Percentiles rank a stretch among this genome's conserved stretches.
Conservation (phyloP, 2,113 vertebrate genomes). For the Jacana jacana region DNA sequence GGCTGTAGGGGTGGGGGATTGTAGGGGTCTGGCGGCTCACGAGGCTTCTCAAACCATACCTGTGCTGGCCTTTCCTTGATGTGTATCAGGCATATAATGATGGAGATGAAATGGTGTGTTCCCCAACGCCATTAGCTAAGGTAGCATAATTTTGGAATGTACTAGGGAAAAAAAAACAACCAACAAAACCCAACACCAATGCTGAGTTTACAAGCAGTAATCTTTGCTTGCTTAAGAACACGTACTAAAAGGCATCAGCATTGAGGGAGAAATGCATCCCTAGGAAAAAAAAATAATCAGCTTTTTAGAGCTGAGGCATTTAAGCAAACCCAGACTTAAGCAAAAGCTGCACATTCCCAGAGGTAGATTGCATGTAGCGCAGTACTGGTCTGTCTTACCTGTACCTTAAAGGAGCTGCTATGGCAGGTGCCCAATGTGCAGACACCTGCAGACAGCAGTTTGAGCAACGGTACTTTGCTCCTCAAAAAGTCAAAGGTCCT, state of each 20-base stretch:
- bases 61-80: accelerated
- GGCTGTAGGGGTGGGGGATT: neutral
- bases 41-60: too few species aligned
- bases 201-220: neutral
- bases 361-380: neutral
- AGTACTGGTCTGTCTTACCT: neutral
- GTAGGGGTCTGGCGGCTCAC: accelerated
- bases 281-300: neutral
- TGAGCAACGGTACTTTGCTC: neutral
- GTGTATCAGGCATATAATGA: neutral
- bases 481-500: neutral
- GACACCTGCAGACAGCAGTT: neutral
- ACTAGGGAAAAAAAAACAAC: neutral
- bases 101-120: neutral
- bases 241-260: neutral
- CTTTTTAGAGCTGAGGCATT: neutral
- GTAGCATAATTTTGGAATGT: neutral
- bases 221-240: neutral
- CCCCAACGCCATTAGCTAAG: neutral
- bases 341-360: neutral
- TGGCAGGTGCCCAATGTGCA: neutral
- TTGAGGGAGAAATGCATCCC: neutral
- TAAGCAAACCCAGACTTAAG: neutral
- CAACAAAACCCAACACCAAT: neutral
- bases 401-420: neutral